Percentiles rank a stretch among this genome's conserved stretches.
These are phyloP conservation scores for Epizoanthus scotinus DNA, from an alignment of 92 coral and sea anemone genomes.

Conservation along the genomic window DNA sequence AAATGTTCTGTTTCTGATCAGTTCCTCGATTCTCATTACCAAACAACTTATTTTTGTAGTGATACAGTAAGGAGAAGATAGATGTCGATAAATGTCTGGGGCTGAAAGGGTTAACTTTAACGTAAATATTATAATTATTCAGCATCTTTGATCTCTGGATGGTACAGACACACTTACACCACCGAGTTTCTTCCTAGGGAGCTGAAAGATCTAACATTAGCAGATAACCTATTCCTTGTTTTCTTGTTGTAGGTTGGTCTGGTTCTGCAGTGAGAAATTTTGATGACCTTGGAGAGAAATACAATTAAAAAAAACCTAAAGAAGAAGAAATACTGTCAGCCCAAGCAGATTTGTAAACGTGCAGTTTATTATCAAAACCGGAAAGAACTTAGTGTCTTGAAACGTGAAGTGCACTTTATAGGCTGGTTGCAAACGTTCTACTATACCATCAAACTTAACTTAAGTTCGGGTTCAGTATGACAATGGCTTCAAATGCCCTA, in stretches of 20 bases:
- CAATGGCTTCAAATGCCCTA: neutral
- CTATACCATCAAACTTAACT: neutral
- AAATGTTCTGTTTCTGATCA: too few species aligned
- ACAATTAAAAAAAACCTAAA: neutral
- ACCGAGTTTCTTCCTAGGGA: too few species aligned
- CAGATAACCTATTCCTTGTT: neutral
- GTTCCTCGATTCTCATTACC: too few species aligned
- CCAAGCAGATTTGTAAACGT: neutral
- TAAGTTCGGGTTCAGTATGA: neutral
- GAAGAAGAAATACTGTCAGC: neutral
- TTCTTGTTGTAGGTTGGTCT: slow-evolving; percentile 48
- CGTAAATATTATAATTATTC: too few species aligned
- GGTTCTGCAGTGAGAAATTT: slow-evolving; percentile 40
- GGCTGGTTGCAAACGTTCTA: too few species aligned
- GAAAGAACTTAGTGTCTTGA: neutral
- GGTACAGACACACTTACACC: too few species aligned
- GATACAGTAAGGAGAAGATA: too few species aligned
- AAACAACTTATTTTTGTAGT: too few species aligned
- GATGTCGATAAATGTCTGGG: too few species aligned
- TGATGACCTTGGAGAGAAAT: neutral
- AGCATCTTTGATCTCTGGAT: too few species aligned
- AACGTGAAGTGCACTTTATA: neutral
- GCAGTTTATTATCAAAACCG: neutral
- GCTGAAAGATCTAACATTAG: neutral
- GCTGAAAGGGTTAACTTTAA: too few species aligned